Conservation (phyloP, 2,113 vertebrate genomes). For the Rana temporaria region DNA sequence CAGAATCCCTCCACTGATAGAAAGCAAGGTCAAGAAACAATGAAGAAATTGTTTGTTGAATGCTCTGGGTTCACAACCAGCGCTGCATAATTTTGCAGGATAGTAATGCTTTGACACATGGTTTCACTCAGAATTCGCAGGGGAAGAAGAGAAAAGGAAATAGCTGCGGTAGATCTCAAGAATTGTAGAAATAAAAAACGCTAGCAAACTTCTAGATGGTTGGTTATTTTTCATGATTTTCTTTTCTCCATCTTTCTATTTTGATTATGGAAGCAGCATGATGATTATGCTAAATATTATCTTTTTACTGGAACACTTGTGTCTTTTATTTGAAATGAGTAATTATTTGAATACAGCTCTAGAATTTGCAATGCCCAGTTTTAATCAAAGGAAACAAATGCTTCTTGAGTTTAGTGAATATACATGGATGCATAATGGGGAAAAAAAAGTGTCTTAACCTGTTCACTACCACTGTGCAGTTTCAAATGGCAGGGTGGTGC, state of each 20-base stretch:
- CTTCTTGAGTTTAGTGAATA: neutral
- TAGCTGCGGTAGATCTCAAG: constrained; percentile 54
- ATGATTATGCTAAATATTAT: neutral
- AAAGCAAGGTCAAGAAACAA: neutral
- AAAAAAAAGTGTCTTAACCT: no score
- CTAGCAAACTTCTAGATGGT: neutral
- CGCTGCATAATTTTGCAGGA: constrained; percentile 24
- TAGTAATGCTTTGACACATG: constrained; percentile 52
- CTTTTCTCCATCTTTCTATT: neutral
- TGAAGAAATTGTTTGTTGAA: neutral
- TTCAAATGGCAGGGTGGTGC: no score
- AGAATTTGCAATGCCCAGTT: neutral
- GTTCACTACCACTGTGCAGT: no score
- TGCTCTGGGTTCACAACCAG: neutral
- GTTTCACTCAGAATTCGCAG: constrained; percentile 40
- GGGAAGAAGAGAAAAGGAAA: constrained; percentile 35
- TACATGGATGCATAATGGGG: neutral
- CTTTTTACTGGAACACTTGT: neutral
- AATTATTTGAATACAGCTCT: neutral
- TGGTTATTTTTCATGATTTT: neutral
- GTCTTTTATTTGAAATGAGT: neutral
- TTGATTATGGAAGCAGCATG: neutral
- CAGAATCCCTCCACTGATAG: neutral
- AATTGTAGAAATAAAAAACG: constrained; percentile 2
- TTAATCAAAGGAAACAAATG: neutral